phyloP scores from a whole-genome alignment of 1,140 invertebrate genomes.

The Episyrphus balteatus region DNA sequence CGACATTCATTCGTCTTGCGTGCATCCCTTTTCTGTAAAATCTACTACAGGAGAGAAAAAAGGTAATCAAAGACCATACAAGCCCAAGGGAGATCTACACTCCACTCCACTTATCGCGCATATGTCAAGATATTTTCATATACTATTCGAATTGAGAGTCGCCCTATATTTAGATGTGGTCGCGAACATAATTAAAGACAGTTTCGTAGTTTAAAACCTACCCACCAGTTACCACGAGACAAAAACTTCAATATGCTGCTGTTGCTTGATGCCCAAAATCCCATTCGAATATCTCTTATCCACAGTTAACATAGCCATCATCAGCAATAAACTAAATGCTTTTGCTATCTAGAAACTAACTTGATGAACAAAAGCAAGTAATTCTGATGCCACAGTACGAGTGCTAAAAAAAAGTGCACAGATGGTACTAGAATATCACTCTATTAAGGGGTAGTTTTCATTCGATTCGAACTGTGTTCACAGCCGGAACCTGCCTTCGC shows the following conservation, averaged over 20 bases:
- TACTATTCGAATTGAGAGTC: background rate
- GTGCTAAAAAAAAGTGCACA: background rate
- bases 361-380: background rate
- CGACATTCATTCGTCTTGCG: background rate
- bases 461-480: background rate
- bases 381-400: background rate
- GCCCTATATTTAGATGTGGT: background rate
- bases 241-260: background rate
- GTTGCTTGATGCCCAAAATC: background rate
- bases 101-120: background rate
- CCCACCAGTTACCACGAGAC: background rate
- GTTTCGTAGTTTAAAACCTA: background rate
- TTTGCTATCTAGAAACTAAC: no score
- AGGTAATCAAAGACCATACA: background rate
- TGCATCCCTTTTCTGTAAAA: background rate
- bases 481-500: background rate
- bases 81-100: background rate
- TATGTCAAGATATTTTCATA: background rate
- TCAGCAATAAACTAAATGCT: background rate
- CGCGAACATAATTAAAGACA: background rate
- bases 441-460: background rate
- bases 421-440: constrained; percentile 2
- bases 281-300: no score
- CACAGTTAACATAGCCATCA: no score
- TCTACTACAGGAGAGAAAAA: no score